Base-by-base conservation (phyloP, 2,888 invertebrate genomes). In the Microctonus aethiopoides region DNA sequence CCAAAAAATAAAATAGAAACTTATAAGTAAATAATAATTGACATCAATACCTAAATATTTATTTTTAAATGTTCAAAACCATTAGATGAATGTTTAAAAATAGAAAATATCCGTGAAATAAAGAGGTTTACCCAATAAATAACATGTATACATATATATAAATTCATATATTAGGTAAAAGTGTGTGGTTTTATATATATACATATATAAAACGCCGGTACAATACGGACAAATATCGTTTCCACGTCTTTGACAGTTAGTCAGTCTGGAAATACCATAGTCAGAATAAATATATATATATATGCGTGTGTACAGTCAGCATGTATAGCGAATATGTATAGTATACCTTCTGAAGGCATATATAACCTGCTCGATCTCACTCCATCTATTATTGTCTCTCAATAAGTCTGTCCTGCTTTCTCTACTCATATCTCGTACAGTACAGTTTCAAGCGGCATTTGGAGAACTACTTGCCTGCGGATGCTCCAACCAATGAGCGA, bases 401-500 rank as follows among this genome's bases (percentile, higher is more conserved):
- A 7, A 26, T 41, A 13, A 7, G 13, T 26, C 16, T n/a, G 20
- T 54, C 41, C 3, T 9, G 11, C 39, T 56, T 26, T 4, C 24
- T 39, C 54, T 20, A 39, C 26, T 54, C 65, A 65, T 65, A 65
- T 65, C 77, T 46, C 46, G 46, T 46, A 46, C 5, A 46, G 86
- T 84, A 81, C 84, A 83, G 82, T 85, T 84, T 82, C 82, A 84
- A 85, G 82, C 86, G 86, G 85, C 85, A 86, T 87, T 86, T 86
- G 86, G 86, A 86, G 86, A 86, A 86, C 84, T 83, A 86, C 82
- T 85, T 87, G 85, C 87, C 84, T 87, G 89, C 88, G 88, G 89
- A 88, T 87, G 87, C 81, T 79, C 85, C 88, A 83, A 88, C 93
- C 93, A 93, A 93, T 93, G 89, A 88, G 86, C 87, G 84, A 79